Base-by-base conservation (phyloP, 2,113 vertebrate species). In the Sapayoa aenigma region DNA sequence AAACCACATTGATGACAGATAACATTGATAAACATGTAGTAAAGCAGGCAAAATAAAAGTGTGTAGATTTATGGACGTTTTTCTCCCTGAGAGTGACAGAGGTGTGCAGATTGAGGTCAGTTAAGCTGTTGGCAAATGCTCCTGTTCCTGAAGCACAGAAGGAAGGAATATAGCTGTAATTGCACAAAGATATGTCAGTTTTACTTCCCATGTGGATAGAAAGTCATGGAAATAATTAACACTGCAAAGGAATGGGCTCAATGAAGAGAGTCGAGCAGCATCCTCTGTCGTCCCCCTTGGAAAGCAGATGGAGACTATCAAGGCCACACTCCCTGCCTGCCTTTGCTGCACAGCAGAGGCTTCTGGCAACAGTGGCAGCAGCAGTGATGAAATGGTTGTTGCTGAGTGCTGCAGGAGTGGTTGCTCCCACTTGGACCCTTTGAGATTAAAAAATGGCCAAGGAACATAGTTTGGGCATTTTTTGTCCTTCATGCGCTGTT, bases 381-480 rank as follows among this genome's bases (percentile, higher is more conserved):
- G 35, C 58, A 11, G n/a, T 6, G 62, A 41, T 58, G 74, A 19
- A 68, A 31, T 7, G 9, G 27, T 9, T 25, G 19, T 74, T 82
- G 9, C n/a, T 56, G 31, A 52, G 11, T 39, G 28, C 53, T 73
- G 24, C 8, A 41, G 20, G 47, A 75, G 39, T 5, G 25, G 9
- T 8, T 76, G 21, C 23, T n/a, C 19, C 23, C 24, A 20, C 53
- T 15, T 44, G 17, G 27, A 50, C 47, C 25, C 20, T 81, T 50
- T 44, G 62, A 39, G 28, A 42, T 73, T 39, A 42, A 79, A 37
- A 78, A 50, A 41, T 16, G n/a, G 35, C 30, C 44, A 60, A 72
- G 58, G 7, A 84, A 12, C 3, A 2, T 20, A 78, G 11, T 23
- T 19, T 47, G 35, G 35, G 4, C 0, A 0, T 5, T 19, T 6